A percentile compares a stretch with the other conserved stretches of the same genome.
phyloP scores from a whole-genome alignment of 2,113 vertebrate species.

The Actenoides hombroni region DNA sequence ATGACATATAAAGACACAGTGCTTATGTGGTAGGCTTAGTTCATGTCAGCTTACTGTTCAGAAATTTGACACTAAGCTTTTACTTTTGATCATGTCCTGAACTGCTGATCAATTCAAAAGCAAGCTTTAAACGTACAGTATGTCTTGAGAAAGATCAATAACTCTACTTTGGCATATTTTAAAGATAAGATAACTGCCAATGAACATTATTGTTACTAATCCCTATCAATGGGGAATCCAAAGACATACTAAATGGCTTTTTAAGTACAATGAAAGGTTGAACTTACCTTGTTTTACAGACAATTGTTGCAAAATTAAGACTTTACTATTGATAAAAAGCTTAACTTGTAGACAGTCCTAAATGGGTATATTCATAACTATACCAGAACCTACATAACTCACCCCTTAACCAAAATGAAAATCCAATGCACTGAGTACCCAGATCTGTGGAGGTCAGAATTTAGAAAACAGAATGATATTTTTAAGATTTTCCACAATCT shows the following conservation, averaged over 20 bases:
- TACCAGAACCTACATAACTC: neutral
- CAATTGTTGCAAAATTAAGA: neutral
- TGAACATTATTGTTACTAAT: neutral
- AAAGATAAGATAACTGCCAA: neutral
- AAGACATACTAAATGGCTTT: neutral
- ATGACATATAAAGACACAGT: neutral
- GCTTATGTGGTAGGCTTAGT: neutral
- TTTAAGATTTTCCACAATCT: neutral
- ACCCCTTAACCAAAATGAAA: neutral
- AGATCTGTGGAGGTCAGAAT: neutral
- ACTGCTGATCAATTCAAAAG: constrained; percentile 11
- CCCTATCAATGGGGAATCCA: neutral
- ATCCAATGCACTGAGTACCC: neutral
- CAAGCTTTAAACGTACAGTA: neutral
- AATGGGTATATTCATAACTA: neutral
- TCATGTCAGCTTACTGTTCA: neutral
- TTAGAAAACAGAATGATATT: neutral
- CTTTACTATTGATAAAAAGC: neutral
- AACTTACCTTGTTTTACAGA: neutral
- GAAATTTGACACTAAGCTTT: constrained; percentile 18
- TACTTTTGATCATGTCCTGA: constrained; percentile 4
- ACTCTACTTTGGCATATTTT: neutral
- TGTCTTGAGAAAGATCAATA: constrained; percentile 22
- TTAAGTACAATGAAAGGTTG: neutral
- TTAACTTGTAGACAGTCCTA: neutral